Percentiles rank a stretch among this genome's conserved stretches.
Conservation (phyloP, 2,797 vertebrate species). For the Garrulus glandarius region DNA sequence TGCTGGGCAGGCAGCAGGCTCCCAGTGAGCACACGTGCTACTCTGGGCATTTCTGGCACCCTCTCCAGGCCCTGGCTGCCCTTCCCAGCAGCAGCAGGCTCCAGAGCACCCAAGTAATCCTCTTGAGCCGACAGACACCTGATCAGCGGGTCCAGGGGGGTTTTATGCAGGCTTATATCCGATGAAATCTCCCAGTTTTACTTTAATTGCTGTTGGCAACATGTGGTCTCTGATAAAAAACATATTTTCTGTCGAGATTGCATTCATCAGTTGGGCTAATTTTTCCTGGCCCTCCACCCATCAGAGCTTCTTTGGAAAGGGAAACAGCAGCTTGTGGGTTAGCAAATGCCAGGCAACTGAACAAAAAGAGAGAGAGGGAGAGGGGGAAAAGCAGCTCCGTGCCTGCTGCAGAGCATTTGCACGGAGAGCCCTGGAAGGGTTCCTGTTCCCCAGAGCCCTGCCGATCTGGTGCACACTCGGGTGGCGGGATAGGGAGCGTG, state of each 20-base stretch:
- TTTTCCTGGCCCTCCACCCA: conserved; percentile 80
- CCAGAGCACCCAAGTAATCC: not conserved
- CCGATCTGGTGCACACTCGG: conserved; percentile 29
- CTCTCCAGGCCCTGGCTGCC: not conserved
- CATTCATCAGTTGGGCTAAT: conserved; percentile 79
- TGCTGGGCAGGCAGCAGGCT: rapidly evolving
- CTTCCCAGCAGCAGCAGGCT: not conserved
- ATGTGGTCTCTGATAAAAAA: conserved; percentile 83
- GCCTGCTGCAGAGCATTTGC: conserved; percentile 20
- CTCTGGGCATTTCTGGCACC: not conserved
- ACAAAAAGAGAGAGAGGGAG: conserved; percentile 57
- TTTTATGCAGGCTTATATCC: conserved; percentile 61
- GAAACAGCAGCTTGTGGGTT: conserved; percentile 82
- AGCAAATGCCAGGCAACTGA: conserved; percentile 77
- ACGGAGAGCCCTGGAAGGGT: conserved; percentile 34
- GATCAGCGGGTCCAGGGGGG: not conserved
- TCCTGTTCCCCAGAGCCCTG: conserved; percentile 31
- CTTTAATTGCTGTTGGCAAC: conserved; percentile 78
- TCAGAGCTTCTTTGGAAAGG: conserved; percentile 76
- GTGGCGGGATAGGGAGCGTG: conserved; percentile 35
- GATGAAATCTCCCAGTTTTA: conserved; percentile 75
- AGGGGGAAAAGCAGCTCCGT: conserved; percentile 27
- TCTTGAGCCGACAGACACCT: not conserved
- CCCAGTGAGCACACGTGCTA: not conserved
- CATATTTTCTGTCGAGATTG: conserved; percentile 81